Base-by-base conservation (phyloP, 2,888 invertebrate genomes). In the Trachelus troglodyta region DNA sequence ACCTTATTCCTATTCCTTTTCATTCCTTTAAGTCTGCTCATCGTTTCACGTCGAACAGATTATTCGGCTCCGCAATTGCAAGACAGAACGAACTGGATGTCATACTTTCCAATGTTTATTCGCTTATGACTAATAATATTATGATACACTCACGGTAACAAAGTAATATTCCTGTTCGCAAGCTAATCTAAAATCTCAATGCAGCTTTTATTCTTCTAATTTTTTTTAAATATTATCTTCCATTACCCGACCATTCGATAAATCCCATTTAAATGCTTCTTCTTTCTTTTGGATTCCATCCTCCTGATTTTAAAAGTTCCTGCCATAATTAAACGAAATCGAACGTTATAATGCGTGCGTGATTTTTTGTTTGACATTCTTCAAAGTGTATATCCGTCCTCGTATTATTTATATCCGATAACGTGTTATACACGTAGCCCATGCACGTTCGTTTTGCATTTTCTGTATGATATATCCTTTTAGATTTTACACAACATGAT, bases 141-240 rank as follows among this genome's bases (percentile, higher is more conserved):
- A 80, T 79, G 74, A 81, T 37, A 82, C 79, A 79, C 69, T 79
- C 73, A 81, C 74, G 74, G 78, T 81, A 81, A 78, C 79, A 82
- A 86, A 82, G 78, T 77, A 85, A 81, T 83, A 81, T 68, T 81
- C 77, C 75, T 69, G 68, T 81, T 82, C 78, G 77, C 82, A 80
- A 84, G 83, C 80, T 84, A 81, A 82, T 83, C 82, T 80, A 83
- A 86, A 83, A 82, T 81, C 83, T 86, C 83, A 86, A 86, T 79
- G 77, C 81, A 79, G 56, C 79, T 56, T 37, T 73, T 74, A 78
- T 77, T 79, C 79, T 79, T 80, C 12, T 81, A 75, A 78, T 77
- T 80, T 77, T 77, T 76, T 82, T 79, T 76, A 80, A 79, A 76
- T 84, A 69, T 76, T 69, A 69, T 79, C 56, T 56, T 56, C 56